Evolutionary conservation across 2,888 invertebrate species (phyloP).

Genomic region (Ganaspis brasiliensis): DNA sequence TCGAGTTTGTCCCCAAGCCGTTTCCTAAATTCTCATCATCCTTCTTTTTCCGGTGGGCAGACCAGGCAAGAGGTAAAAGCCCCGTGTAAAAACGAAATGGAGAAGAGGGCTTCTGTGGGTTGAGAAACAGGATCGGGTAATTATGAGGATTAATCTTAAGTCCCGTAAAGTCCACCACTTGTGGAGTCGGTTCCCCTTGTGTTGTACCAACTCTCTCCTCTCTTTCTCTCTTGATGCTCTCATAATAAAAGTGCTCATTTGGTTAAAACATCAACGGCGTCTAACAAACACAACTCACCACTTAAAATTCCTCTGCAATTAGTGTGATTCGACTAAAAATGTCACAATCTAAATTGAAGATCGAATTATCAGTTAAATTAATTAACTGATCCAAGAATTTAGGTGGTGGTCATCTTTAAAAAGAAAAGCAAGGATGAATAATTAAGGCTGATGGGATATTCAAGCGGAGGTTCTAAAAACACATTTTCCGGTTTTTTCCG

Average conservation of each 20-base stretch:
- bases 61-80: slow-evolving; percentile 58
- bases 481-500: background rate
- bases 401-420: background rate
- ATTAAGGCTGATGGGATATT: background rate
- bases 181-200: slow-evolving; percentile 71
- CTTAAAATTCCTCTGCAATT: too few species aligned
- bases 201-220: slow-evolving; percentile 45
- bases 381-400: too few species aligned
- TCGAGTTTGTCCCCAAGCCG: slow-evolving; percentile 20
- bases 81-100: slow-evolving; percentile 75
- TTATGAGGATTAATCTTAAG: slow-evolving; percentile 80
- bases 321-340: too few species aligned
- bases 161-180: slow-evolving; percentile 80
- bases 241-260: slow-evolving; percentile 28
- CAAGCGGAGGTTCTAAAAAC: background rate
- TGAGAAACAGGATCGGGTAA: slow-evolving; percentile 72
- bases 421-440: background rate
- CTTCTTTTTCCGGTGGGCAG: slow-evolving; percentile 25
- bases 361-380: too few species aligned
- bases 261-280: slow-evolving; percentile 9
- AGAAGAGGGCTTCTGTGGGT: slow-evolving; percentile 63
- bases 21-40: slow-evolving; percentile 35
- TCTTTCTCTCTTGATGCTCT: slow-evolving; percentile 22
- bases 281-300: too few species aligned
- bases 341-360: too few species aligned